A percentile compares a stretch with the other conserved stretches of the same genome.
These are phyloP conservation scores for Pseudomugil gertrudae DNA, from an alignment of 2,797 vertebrate species.

Conservation along the genomic window DNA sequence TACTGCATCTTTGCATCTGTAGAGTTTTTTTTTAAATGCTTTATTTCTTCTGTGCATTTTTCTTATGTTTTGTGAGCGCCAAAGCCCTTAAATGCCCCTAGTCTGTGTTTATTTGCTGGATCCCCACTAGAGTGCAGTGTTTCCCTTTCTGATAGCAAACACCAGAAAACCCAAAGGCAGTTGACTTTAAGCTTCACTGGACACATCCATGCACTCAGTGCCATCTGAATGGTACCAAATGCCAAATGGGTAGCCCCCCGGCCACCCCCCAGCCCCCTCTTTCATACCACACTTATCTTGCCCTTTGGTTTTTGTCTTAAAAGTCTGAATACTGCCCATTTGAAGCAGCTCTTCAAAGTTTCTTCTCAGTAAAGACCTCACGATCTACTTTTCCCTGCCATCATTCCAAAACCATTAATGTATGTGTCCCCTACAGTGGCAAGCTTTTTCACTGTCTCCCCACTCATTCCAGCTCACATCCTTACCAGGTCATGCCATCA, in stretches of 20 bases:
- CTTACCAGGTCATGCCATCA: constrained; percentile 54
- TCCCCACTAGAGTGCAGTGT: constrained; percentile 78
- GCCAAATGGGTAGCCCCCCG: constrained; percentile 32
- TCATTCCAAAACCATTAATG: constrained; percentile 68
- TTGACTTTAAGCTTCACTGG: constrained; percentile 10
- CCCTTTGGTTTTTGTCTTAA: constrained; percentile 31
- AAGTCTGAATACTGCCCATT: constrained; percentile 15
- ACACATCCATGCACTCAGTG: constrained; percentile 35
- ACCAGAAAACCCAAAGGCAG: constrained; percentile 33
- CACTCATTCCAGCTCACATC: constrained; percentile 64
- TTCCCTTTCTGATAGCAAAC: constrained; percentile 47
- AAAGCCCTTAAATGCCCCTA: constrained; percentile 46
- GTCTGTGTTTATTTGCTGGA: constrained; percentile 50
- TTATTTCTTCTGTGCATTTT: constrained; percentile 57
- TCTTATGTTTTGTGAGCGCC: constrained; percentile 52
- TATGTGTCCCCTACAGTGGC: not conserved
- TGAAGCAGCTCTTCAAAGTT: constrained; percentile 6
- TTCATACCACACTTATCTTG: constrained; percentile 5
- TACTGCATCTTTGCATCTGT: constrained; percentile 65
- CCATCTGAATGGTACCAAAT: constrained; percentile 45
- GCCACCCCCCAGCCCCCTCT: too few species aligned
- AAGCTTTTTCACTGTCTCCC: constrained; percentile 40
- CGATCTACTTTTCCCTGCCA: constrained; percentile 47
- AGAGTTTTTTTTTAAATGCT: constrained; percentile 52
- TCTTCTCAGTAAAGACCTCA: constrained; percentile 27